Evolutionary conservation across 2,797 vertebrate species (phyloP), one percentile per base, ranked within the genome.

Genomic region (Ara ararauna): DNA sequence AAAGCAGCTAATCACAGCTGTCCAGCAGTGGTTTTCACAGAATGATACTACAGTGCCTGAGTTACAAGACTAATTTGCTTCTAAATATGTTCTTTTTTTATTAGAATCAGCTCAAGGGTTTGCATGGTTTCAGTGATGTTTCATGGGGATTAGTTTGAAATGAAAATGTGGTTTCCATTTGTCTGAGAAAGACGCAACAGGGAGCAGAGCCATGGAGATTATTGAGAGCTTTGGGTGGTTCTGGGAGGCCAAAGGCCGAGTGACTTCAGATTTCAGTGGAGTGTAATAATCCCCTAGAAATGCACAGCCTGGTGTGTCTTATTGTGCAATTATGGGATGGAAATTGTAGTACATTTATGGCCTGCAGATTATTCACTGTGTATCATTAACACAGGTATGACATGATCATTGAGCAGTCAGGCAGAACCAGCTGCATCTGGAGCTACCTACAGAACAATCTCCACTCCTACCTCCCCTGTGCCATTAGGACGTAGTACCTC

Each of bases 91-190:
- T 87, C 40, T 58, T 87, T 76, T 92, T 83, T 91, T 73, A 74
- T 94, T 88, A 87, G 62, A 72, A 77, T 83, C 91, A 88, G 93
- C 89, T 96, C 92, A 86, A 96, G 92, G 91, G 30, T 83, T 95
- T 85, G 79, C 79, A 87, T 45, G 70, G 34, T 87, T 96, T 90
- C 92, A 66, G 87, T 3, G 68, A 80, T 84, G 89, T 92, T 97
- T 93, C 92, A 93, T 34, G 77, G 94, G 95, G 91, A 97, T 96
- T 95, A 97, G 91, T 34, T 50, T 68, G 94, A 94, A 96, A 90
- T 21, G 77, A 71, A 92, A 90, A 77, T 77, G 85, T 97, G 96
- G 93, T 97, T 97, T 94, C 89, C 78, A 96, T 97, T 79, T 89
- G 80, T 62, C 66, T 45, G 50, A 42, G 36, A 80, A 85, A 70